A percentile compares a stretch with the other conserved stretches of the same genome.
Evolutionary conservation across 2,888 invertebrate species (phyloP).

Genomic region (Lasius platythorax): DNA sequence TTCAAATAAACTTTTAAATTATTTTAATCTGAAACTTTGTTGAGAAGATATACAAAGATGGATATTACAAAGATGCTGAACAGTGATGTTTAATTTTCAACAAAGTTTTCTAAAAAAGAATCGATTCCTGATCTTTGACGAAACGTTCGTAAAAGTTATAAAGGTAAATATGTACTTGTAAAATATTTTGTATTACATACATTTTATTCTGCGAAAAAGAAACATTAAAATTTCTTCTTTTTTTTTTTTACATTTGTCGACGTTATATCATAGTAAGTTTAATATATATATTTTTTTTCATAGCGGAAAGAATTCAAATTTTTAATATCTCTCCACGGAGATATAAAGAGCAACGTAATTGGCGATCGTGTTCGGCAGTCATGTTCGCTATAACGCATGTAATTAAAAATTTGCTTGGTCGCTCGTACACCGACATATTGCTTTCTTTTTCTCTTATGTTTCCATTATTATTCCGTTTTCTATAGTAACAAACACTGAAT

Average conservation of each 20-base stretch:
- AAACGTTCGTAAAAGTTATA: not conserved
- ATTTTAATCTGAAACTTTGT: not conserved
- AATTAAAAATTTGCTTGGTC: conserved; percentile 25
- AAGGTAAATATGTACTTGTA: not conserved
- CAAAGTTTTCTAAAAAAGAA: not conserved
- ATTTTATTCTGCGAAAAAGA: not conserved
- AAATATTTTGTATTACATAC: not conserved
- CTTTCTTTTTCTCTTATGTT: not conserved
- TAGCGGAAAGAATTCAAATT: not conserved
- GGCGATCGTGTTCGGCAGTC: not conserved
- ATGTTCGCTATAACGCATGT: conserved; percentile 9
- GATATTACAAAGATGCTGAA: not conserved
- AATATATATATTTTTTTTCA: not conserved
- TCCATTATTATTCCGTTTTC: not conserved
- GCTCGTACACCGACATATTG: conserved; percentile 40
- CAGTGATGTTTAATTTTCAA: not conserved
- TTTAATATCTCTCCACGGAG: not conserved
- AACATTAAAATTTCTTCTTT: not conserved
- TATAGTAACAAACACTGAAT: conserved; percentile 29
- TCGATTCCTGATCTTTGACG: not conserved
- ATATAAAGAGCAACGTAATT: conserved; percentile 20
- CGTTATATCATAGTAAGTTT: conserved; percentile 4
- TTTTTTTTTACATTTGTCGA: not conserved
- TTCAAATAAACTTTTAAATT: not conserved
- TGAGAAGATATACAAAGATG: not conserved